Base-by-base conservation (phyloP, 2,113 vertebrate species). In the Capreolus pygargus region DNA sequence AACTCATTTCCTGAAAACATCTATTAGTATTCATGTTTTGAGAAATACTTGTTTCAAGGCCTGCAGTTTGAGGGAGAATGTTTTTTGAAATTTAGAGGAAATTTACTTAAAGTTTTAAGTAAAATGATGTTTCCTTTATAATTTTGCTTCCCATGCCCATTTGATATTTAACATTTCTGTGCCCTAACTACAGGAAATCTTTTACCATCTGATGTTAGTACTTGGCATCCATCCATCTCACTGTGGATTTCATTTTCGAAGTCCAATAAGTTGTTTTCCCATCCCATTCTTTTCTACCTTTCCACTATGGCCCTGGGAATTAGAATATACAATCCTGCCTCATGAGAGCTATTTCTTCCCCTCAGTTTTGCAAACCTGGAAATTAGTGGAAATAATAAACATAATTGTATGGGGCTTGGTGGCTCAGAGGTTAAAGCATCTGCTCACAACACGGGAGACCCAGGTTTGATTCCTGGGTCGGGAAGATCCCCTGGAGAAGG, bases 241-340 rank as follows among this genome's bases (percentile, higher is more conserved):
- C n/a, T 67, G 55, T 83, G 58, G 11, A 92, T 86, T 93, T 93
- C 70, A 91, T 91, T 93, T 95, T 70, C 23, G 97, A 96, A 93
- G 27, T 9, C 54, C 54, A 96, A 36, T 33, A 92, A 74, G 27
- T 96, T 97, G 39, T 23, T 93, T 94, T 94, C 50, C 13, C 61
- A 55, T 91, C 3, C 15, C 19, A 82, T 91, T 82, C 54, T 89
- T 96, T 91, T 74, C n/a, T 96, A 45, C 33, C 54, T 81, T 96
- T 97, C 45, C 39, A 36, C 60, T 97, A 96, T 95, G 67, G 25
- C 45, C 13, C 61, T 82, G 4, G 55, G 13, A 79, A 97, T 96
- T 94, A 61, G 94, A 79, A 87, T 98, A 87, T 60, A 7, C n/a
- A 50, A 55, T 95, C 28, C 45, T 95, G 55, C 43, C 57, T 28